Percentiles rank a stretch among this genome's conserved stretches.
Conservation (phyloP, 2,797 vertebrate species). For the Caiman crocodilus region DNA sequence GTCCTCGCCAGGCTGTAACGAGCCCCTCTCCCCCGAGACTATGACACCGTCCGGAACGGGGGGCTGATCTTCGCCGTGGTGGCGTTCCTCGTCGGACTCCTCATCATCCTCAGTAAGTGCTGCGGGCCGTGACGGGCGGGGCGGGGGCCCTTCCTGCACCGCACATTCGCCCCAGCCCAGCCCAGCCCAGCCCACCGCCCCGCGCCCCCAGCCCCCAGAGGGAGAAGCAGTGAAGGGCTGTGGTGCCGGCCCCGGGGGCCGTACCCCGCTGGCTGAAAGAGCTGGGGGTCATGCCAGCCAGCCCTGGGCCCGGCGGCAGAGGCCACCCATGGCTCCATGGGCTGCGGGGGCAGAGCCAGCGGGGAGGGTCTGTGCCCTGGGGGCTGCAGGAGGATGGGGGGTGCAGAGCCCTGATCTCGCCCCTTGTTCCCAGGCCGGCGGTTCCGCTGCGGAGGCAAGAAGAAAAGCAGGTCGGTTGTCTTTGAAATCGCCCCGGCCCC, state of each 20-base stretch:
- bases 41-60: conserved; percentile 84
- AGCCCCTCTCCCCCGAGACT: conserved; percentile 78
- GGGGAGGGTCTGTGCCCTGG: neutral
- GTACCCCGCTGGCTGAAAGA: neutral
- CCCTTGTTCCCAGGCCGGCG: conserved; percentile 41
- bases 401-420: neutral
- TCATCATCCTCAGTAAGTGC: conserved; percentile 88
- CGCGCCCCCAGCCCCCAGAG: too few species aligned
- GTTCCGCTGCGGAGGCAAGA: conserved; percentile 56
- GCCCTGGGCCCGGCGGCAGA: neutral
- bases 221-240: too few species aligned
- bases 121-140: fast-evolving
- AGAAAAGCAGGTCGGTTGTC: conserved; percentile 38
- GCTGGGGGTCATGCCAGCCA: neutral
- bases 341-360: neutral
- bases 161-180: too few species aligned
- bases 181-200: too few species aligned
- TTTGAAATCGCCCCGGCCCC: neutral
- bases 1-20: fast-evolving
- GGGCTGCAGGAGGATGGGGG: neutral
- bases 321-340: neutral
- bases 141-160: neutral
- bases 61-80: conserved; percentile 88
- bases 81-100: conserved; percentile 86
- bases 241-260: neutral